Base-by-base conservation (phyloP, 2,888 invertebrate genomes). In the Willowsia nigromaculata region DNA sequence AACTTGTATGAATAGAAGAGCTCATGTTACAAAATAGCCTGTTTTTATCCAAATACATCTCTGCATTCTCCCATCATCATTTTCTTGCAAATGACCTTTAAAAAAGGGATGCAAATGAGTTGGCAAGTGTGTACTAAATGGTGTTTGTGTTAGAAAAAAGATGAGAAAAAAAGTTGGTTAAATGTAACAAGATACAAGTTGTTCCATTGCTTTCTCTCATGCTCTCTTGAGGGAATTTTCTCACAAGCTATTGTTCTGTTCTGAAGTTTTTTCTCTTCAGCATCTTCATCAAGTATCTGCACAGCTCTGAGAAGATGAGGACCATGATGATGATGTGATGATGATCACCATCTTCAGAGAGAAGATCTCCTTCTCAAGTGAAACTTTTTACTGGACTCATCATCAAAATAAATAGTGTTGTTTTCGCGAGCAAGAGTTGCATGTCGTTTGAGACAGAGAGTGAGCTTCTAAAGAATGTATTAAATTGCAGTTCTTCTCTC, bases 81-180 rank as follows among this genome's bases (percentile, higher is more conserved):
- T 40, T 18, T 68, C 68, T 40, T 40, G 18, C 22, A 68, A n/a
- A 68, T 68, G 68, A 68, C 40, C 68, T 68, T 40, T n/a, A n/a
- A 68, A 68, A 68, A 68, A 37, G 18, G 68, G 40, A 68, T 68
- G 68, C 68, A 68, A 68, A 68, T 68, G 68, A 68, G 68, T 68
- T 37, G 68, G 68, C 68, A 68, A 68, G 68, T 68, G 68, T 37
- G 68, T 68, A 68, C 40, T 68, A 68, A 68, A 68, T 68, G 68
- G 68, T 68, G 68, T 68, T 13, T 18, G 37, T 37, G 9, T 37
- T 37, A 6, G n/a, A n/a, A 65, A 33, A 18, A 15, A 65, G 65
- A 11, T 56, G 18, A 5, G n/a, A 56, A 56, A 33, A 33, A 30
- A 65, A 37, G 33, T n/a, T 33, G 62, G 33, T 25, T 27, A 27